Percentiles rank a stretch among this genome's conserved stretches.
Evolutionary conservation across 2,797 vertebrate species (phyloP).

Genomic region (Vultur gryphus): DNA sequence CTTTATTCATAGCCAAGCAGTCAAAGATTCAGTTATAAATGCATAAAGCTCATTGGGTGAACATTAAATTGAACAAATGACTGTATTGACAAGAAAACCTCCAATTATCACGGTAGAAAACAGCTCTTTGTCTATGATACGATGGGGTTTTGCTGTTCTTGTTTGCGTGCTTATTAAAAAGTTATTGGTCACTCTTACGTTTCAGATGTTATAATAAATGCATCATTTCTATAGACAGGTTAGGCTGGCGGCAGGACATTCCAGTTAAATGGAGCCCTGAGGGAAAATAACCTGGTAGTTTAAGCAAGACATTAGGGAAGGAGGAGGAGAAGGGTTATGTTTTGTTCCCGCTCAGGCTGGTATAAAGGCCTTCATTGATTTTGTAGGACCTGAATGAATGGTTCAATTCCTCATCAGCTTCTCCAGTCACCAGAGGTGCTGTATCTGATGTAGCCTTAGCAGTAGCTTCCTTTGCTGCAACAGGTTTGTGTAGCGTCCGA

Average conservation of each 20-base stretch:
- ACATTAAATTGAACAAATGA: neutral
- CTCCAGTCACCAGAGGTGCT: neutral
- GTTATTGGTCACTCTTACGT: neutral
- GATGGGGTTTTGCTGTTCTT: neutral
- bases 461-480: neutral
- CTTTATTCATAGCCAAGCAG: conserved; percentile 22
- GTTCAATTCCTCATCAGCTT: neutral
- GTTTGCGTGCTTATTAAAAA: neutral
- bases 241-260: too few relatives aligned
- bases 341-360: neutral
- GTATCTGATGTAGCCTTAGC: neutral
- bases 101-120: neutral
- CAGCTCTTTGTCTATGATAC: neutral
- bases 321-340: neutral
- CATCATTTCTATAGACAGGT: neutral
- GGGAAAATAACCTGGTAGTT: neutral
- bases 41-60: conserved; percentile 32
- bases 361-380: neutral
- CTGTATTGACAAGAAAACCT: neutral
- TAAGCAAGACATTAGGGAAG: neutral
- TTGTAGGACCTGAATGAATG: neutral
- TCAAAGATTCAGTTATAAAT: conserved; percentile 55
- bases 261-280: neutral
- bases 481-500: neutral
- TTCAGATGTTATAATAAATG: neutral